phyloP scores from a whole-genome alignment of 2,797 vertebrate species.

The Chaetodon trifasciatus region DNA sequence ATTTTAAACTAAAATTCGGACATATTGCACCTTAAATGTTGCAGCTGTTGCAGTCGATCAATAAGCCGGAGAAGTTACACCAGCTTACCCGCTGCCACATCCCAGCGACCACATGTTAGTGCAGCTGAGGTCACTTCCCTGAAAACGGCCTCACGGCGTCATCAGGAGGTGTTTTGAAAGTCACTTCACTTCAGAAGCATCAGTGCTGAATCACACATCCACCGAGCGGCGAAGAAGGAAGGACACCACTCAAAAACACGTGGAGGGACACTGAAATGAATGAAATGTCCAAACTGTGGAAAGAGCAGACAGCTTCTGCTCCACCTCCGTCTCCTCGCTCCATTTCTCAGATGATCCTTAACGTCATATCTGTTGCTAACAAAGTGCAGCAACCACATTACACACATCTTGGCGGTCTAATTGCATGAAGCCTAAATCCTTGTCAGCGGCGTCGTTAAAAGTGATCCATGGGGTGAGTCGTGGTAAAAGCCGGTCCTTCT shows the following conservation, averaged over 20 bases:
- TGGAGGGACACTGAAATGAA: not conserved
- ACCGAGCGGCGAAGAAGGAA: not conserved
- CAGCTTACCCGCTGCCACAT: too few relatives aligned
- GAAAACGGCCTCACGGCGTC: not conserved
- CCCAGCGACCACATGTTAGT: not conserved
- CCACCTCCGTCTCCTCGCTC: conserved; percentile 1
- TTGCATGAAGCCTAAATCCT: not conserved
- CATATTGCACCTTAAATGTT: too few relatives aligned
- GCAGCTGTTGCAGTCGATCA: too few relatives aligned
- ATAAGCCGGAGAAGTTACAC: not conserved
- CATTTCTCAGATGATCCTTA: conserved; percentile 25
- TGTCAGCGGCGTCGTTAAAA: conserved; percentile 59
- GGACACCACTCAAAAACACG: conserved; percentile 2
- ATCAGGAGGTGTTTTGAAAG: conserved; percentile 17
- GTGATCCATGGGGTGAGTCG: conserved; percentile 67
- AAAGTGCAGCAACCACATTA: conserved; percentile 10
- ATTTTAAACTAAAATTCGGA: too few relatives aligned
- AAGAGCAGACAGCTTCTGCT: conserved; percentile 22
- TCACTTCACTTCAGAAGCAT: not conserved
- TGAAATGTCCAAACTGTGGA: conserved; percentile 30
- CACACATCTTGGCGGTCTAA: conserved; percentile 1
- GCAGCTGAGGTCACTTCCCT: not conserved
- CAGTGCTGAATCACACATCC: not conserved
- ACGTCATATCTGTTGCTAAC: conserved; percentile 17
- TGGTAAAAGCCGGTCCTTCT: conserved; percentile 34